These are phyloP conservation scores for Calidris pugnax DNA, from an alignment of 2,113 vertebrate genomes.

Conservation along the genomic window DNA sequence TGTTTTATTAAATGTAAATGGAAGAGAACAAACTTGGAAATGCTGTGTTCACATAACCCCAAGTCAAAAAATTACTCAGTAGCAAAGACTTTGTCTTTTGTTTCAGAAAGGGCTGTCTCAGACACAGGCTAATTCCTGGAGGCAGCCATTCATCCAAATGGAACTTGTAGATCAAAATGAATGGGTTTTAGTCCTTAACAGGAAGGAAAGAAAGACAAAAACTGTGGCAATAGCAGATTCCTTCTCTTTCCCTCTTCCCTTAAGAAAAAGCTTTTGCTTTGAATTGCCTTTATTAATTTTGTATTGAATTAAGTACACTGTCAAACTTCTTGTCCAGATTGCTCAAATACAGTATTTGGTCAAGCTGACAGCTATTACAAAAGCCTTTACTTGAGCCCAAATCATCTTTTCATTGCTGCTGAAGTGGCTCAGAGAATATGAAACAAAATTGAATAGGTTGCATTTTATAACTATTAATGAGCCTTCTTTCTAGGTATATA, in stretches of 20 bases:
- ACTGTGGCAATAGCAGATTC: background rate
- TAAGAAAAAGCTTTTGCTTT: background rate
- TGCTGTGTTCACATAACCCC: background rate
- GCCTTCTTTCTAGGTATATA: background rate
- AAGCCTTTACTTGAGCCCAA: constrained; percentile 25
- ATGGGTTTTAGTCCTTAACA: background rate
- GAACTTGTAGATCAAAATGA: constrained; percentile 11
- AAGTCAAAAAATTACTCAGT: background rate
- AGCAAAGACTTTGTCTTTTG: background rate
- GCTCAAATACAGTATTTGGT: background rate
- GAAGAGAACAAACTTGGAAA: constrained; percentile 4
- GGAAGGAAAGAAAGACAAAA: background rate
- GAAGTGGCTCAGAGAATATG: constrained; percentile 12
- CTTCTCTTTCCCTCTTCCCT: background rate
- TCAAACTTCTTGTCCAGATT: constrained; percentile 9
- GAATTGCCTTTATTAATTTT: constrained; percentile 9
- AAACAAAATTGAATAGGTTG: constrained; percentile 34
- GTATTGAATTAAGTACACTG: background rate
- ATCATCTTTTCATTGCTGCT: constrained; percentile 42
- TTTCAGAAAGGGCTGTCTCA: constrained; percentile 1
- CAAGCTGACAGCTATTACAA: constrained; percentile 48
- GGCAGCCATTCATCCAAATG: background rate
- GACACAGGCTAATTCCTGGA: background rate
- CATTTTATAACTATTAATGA: constrained; percentile 33
- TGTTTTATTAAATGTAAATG: constrained; percentile 21